These are phyloP conservation scores for Drosophila sordidapex DNA, from an alignment of 2,888 invertebrate genomes.

Conservation along the genomic window DNA sequence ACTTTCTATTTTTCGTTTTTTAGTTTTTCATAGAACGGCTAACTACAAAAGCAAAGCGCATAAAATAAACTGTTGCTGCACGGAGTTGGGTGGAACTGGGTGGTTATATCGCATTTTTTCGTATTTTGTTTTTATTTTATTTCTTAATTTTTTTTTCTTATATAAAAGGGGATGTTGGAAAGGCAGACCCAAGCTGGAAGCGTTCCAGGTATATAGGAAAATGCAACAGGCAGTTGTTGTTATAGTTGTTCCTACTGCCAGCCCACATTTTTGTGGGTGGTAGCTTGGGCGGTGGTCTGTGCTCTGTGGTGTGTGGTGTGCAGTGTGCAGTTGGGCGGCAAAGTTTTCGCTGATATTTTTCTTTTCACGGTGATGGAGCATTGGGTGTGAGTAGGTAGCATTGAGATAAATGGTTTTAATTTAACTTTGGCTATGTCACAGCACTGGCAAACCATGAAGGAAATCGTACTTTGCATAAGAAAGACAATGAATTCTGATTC, in stretches of 20 bases:
- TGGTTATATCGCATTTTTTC: constrained; percentile 25
- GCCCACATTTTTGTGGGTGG: constrained; percentile 28
- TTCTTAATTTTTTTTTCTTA: constrained; percentile 51
- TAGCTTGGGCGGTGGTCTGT: constrained; percentile 8
- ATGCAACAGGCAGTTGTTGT: constrained; percentile 77
- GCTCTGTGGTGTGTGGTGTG: neutral
- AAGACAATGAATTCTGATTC: constrained; percentile 47
- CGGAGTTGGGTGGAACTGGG: constrained; percentile 25
- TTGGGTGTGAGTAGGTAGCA: constrained; percentile 5
- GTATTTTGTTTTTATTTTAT: constrained; percentile 63
- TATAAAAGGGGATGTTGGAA: constrained; percentile 50
- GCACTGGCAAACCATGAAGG: constrained; percentile 4
- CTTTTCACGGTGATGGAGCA: constrained; percentile 4
- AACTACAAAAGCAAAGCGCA: constrained; percentile 49
- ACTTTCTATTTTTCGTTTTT: neutral
- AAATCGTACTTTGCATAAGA: constrained; percentile 42
- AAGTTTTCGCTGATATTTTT: constrained; percentile 52
- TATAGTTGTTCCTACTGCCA: constrained; percentile 44
- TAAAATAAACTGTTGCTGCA: constrained; percentile 64
- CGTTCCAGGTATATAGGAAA: constrained; percentile 67
- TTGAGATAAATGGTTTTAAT: constrained; percentile 68
- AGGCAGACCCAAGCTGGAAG: constrained; percentile 47
- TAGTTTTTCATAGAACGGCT: constrained; percentile 9
- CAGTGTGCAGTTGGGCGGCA: constrained; percentile 19
- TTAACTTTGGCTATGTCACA: constrained; percentile 67